These are phyloP conservation scores for Bos javanicus DNA, from an alignment of 2,113 vertebrate genomes.

Conservation along the genomic window DNA sequence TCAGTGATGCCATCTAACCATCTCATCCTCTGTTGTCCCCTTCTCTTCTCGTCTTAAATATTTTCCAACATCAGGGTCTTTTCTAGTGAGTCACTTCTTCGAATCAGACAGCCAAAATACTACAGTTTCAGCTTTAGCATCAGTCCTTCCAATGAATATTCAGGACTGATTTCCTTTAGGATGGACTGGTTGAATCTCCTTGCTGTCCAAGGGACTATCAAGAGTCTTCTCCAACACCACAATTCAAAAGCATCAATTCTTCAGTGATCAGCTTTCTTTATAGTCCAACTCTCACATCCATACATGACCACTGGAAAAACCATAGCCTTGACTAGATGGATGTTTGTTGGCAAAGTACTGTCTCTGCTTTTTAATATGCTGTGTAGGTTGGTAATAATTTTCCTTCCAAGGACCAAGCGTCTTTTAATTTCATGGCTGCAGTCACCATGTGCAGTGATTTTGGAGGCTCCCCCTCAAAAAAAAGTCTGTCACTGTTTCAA, in stretches of 20 bases:
- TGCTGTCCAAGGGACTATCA: background rate
- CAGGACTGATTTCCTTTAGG: background rate
- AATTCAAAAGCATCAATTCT: background rate
- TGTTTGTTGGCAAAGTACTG: background rate
- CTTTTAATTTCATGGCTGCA: background rate
- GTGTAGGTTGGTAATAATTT: background rate
- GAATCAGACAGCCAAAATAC: background rate
- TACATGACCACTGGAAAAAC: background rate
- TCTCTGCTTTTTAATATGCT: background rate
- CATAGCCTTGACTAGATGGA: background rate
- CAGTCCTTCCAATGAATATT: background rate
- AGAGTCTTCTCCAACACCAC: background rate
- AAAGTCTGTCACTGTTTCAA: background rate
- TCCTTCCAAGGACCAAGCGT: background rate
- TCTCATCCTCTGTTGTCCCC: background rate
- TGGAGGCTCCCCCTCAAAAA: rapidly evolving
- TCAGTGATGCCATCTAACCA: background rate
- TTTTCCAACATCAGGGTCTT: background rate
- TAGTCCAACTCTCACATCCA: background rate
- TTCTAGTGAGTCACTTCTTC: background rate
- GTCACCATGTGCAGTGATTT: background rate
- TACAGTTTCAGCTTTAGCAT: background rate
- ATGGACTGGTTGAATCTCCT: background rate
- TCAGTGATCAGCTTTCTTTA: background rate
- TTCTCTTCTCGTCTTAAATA: background rate